Percentiles rank a stretch among this genome's conserved stretches.
phyloP scores from a whole-genome alignment of 92 coral and sea anemone genomes.

The Heteractis magnifica region DNA sequence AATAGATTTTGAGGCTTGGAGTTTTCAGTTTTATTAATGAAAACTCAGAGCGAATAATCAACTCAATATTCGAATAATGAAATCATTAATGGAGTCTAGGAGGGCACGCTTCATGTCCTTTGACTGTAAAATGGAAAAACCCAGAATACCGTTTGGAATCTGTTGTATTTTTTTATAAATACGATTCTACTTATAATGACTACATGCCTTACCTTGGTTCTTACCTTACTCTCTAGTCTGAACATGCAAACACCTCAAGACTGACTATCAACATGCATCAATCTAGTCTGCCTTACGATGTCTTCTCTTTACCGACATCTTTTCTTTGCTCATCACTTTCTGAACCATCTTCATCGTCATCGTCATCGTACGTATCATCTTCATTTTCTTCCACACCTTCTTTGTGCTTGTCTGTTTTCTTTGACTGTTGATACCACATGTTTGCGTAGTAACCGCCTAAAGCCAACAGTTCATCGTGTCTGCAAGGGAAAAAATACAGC shows the following conservation, averaged over 20 bases:
- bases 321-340: constrained; percentile 39
- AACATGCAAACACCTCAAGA: background rate
- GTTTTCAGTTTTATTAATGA: too few species aligned
- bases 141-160: background rate
- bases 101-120: too few species aligned
- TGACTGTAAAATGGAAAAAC: too few species aligned
- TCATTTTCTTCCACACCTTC: constrained; percentile 6
- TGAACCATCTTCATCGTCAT: background rate
- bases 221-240: background rate
- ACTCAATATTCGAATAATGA: too few species aligned
- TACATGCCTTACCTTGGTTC: background rate
- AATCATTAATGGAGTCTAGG: too few species aligned
- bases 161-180: background rate
- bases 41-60: too few species aligned
- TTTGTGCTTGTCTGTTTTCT: constrained; percentile 32
- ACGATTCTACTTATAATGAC: background rate
- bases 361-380: background rate
- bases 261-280: background rate
- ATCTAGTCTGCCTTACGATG: background rate
- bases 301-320: constrained; percentile 9
- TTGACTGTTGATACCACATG: constrained; percentile 85
- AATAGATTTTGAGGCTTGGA: too few species aligned
- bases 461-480: constrained; percentile 75
- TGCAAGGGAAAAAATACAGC: constrained; percentile 4
- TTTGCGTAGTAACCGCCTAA: constrained; percentile 66